A percentile compares a stretch with the other conserved stretches of the same genome.
phyloP scores from a whole-genome alignment of 2,888 invertebrate species.

The Mactromeris polynyma region DNA sequence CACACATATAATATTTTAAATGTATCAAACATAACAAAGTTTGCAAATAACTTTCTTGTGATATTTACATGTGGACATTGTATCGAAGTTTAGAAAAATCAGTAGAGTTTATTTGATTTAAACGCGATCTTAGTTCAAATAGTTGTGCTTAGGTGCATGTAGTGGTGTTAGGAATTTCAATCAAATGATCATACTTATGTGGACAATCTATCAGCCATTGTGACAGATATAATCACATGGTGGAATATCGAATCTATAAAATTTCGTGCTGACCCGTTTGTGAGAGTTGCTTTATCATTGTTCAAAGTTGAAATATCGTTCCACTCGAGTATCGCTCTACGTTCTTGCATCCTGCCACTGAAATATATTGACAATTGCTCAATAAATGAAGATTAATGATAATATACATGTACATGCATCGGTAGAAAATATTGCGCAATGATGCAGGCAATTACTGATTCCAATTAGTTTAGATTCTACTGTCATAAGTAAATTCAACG shows the following conservation, averaged over 20 bases:
- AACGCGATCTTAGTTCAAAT: not conserved
- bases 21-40: no score
- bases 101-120: not conserved
- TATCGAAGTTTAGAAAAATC: no score
- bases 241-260: not conserved
- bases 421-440: no score
- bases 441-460: no score
- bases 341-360: not conserved
- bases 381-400: not conserved
- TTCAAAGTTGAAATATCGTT: not conserved
- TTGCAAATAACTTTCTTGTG: no score
- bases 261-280: not conserved
- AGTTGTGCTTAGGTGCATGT: not conserved
- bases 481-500: no score
- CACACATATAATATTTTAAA: no score
- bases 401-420: not conserved
- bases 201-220: not conserved
- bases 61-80: no score
- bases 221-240: not conserved
- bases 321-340: not conserved
- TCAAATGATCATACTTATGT: not conserved
- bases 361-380: not conserved
- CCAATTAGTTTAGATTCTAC: no score
- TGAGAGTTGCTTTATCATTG: not conserved
- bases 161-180: not conserved